Conservation (phyloP, 2,113 vertebrate genomes). For the Hippocampus mohnikei region DNA sequence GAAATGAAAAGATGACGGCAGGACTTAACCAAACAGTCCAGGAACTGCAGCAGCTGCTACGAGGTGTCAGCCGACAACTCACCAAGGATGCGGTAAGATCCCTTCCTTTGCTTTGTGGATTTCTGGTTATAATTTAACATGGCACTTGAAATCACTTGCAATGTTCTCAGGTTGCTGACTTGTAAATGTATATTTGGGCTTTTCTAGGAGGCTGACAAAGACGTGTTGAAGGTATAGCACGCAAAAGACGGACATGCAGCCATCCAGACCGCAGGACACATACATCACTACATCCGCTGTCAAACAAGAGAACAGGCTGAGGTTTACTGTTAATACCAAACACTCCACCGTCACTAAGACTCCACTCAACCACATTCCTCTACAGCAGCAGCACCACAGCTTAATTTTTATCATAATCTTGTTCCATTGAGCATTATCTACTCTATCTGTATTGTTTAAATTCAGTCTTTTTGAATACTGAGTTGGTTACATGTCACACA, state of each 20-base stretch:
- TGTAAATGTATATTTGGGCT: slow-evolving; percentile 6
- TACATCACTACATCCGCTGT: slow-evolving; percentile 45
- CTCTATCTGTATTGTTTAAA: slow-evolving; percentile 57
- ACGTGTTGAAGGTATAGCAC: slow-evolving; percentile 61
- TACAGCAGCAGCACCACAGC: slow-evolving; percentile 44
- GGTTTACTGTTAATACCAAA: slow-evolving; percentile 50
- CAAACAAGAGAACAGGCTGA: slow-evolving; percentile 33
- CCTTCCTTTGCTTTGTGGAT: background rate
- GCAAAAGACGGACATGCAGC: slow-evolving; percentile 31
- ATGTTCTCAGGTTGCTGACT: background rate
- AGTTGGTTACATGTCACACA: slow-evolving; percentile 53
- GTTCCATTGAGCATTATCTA: slow-evolving; percentile 37
- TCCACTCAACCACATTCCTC: slow-evolving; percentile 63
- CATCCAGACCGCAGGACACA: slow-evolving; percentile 47
- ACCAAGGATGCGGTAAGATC: slow-evolving; percentile 60
- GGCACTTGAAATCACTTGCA: background rate
- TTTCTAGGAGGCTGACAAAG: slow-evolving; percentile 61
- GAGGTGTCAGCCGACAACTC: slow-evolving; percentile 83
- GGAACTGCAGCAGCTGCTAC: slow-evolving; percentile 88
- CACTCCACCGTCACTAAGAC: slow-evolving; percentile 43
- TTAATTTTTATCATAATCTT: slow-evolving; percentile 48
- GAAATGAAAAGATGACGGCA: slow-evolving; percentile 79
- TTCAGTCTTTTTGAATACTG: slow-evolving; percentile 60
- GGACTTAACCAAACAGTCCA: slow-evolving; percentile 86
- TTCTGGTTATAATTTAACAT: background rate